These are phyloP conservation scores for Sebastiscus tertius DNA, from an alignment of 2,797 vertebrate species.

Conservation along the genomic window DNA sequence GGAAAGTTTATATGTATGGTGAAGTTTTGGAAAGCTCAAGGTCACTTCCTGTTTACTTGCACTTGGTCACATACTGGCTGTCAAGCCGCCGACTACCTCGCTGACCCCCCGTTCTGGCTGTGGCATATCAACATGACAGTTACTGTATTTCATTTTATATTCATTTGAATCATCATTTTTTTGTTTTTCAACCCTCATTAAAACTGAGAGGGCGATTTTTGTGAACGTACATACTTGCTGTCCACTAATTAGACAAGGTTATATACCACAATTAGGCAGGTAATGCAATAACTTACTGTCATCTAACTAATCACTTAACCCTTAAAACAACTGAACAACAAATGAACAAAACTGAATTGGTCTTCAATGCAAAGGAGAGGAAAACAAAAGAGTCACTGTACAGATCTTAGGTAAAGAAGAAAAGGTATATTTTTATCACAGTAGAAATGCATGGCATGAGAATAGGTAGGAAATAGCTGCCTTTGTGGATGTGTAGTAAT, in stretches of 20 bases:
- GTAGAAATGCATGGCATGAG: slow-evolving; percentile 1
- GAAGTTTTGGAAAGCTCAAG: slow-evolving; percentile 78
- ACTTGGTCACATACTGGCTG: slow-evolving; percentile 54
- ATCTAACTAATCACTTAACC: neutral
- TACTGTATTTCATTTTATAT: slow-evolving; percentile 38
- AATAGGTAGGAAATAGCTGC: slow-evolving; percentile 22
- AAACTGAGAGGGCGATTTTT: slow-evolving; percentile 1
- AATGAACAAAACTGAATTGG: slow-evolving; percentile 9
- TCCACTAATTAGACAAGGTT: slow-evolving; percentile 18
- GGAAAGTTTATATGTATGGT: slow-evolving; percentile 44
- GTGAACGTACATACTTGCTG: neutral
- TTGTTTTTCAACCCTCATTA: neutral
- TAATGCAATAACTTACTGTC: neutral
- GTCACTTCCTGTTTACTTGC: slow-evolving; percentile 72
- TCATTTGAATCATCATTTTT: slow-evolving; percentile 48
- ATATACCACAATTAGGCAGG: neutral
- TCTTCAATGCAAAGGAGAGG: neutral
- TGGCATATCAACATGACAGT: slow-evolving; percentile 36
- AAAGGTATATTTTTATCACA: slow-evolving; percentile 9
- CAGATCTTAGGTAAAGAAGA: slow-evolving; percentile 4
- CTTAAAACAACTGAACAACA: neutral
- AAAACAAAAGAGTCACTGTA: neutral
- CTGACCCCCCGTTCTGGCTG: slow-evolving; percentile 44
- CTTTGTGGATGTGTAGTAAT: slow-evolving; percentile 48
- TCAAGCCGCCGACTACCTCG: slow-evolving; percentile 29